phyloP scores from a whole-genome alignment of 2,888 invertebrate species.

The Adelphocoris suturalis region DNA sequence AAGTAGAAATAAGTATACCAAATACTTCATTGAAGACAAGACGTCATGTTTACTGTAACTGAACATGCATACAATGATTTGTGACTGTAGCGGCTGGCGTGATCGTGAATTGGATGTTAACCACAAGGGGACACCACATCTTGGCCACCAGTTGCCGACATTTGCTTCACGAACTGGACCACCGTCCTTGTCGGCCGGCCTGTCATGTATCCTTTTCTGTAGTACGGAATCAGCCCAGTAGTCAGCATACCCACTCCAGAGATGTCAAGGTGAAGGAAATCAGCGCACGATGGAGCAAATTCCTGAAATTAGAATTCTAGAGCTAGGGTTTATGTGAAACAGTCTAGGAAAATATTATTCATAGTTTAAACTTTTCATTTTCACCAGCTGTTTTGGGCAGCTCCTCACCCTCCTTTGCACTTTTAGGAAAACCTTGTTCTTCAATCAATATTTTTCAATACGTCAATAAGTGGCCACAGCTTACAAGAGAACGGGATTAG shows the following conservation, averaged over 20 bases:
- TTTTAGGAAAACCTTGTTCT: too few relatives aligned
- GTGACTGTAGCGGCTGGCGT: slow-evolving; percentile 6
- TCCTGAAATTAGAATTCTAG: slow-evolving; percentile 32
- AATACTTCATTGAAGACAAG: not conserved
- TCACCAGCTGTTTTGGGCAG: too few relatives aligned
- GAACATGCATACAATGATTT: slow-evolving; percentile 35
- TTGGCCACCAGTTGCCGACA: slow-evolving; percentile 38
- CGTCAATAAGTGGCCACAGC: too few relatives aligned
- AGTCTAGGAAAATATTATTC: too few relatives aligned
- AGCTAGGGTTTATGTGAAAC: too few relatives aligned
- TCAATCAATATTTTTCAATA: too few relatives aligned
- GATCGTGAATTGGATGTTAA: not conserved
- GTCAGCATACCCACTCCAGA: slow-evolving; percentile 67
- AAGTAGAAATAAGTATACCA: too few relatives aligned
- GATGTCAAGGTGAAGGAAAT: slow-evolving; percentile 70
- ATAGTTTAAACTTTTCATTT: too few relatives aligned
- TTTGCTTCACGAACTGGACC: slow-evolving; percentile 69
- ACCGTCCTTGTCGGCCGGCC: slow-evolving; percentile 65
- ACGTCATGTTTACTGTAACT: slow-evolving; percentile 6
- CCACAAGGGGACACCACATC: slow-evolving; percentile 41
- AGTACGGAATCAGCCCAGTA: slow-evolving; percentile 64
- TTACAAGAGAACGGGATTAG: too few relatives aligned
- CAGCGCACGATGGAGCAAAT: slow-evolving; percentile 62
- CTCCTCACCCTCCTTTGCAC: too few relatives aligned
- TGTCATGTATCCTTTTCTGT: slow-evolving; percentile 70